These are phyloP conservation scores for Drosophila tani DNA, from an alignment of 1,140 invertebrate species.

Conservation along the genomic window DNA sequence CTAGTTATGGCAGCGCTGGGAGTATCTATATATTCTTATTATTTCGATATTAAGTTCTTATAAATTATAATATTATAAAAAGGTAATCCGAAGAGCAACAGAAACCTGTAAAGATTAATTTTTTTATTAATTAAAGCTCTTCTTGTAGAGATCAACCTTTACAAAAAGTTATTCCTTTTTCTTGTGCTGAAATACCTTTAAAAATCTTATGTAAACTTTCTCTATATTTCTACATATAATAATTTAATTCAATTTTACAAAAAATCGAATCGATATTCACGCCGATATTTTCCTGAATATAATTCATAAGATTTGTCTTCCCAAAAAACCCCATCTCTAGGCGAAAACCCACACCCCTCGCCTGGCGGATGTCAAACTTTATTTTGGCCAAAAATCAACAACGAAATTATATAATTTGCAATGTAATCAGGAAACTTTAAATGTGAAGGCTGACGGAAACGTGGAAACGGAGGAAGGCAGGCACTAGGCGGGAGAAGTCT, in stretches of 20 bases:
- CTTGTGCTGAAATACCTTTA: neutral
- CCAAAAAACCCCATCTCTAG: slow-evolving; percentile 1
- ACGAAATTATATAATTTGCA: slow-evolving; percentile 82
- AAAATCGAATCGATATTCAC: neutral
- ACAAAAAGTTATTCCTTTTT: too few relatives aligned
- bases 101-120: too few relatives aligned
- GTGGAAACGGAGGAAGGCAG: neutral
- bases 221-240: neutral
- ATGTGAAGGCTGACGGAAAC: slow-evolving; percentile 38
- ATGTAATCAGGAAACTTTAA: slow-evolving; percentile 83
- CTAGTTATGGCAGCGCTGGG: neutral
- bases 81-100: neutral
- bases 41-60: neutral
- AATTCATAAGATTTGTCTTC: neutral
- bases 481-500: neutral
- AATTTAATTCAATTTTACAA: neutral
- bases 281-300: neutral
- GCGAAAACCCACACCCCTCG: neutral
- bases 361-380: slow-evolving; percentile 46
- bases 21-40: neutral
- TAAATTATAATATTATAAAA: neutral
- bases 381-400: slow-evolving; percentile 69
- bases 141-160: too few relatives aligned
- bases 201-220: neutral
- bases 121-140: neutral